These are phyloP conservation scores for Clepsis dumicolana DNA, from an alignment of 2,888 invertebrate species.

Conservation along the genomic window DNA sequence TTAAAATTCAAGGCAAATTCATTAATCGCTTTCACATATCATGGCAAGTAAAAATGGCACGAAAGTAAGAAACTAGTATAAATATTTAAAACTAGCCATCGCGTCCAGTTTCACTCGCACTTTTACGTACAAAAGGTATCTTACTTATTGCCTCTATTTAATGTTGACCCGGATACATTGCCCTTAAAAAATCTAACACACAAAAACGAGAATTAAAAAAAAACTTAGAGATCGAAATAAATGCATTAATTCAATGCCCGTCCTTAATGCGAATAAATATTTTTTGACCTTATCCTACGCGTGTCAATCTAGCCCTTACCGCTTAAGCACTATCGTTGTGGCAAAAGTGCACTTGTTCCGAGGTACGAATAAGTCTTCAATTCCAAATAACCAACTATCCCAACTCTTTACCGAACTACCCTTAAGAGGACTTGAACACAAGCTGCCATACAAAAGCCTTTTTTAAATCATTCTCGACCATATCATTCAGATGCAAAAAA, in stretches of 20 bases:
- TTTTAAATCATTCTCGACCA: background rate
- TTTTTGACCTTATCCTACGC: conserved; percentile 20
- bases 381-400: conserved; percentile 19
- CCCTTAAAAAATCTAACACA: background rate
- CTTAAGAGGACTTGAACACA: background rate
- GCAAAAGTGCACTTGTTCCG: conserved; percentile 58
- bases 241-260: conserved; percentile 38
- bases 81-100: background rate
- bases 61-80: conserved; percentile 6
- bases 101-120: background rate
- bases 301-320: conserved; percentile 43
- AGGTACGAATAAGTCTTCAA: conserved; percentile 24
- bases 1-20: background rate
- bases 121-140: background rate
- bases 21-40: background rate
- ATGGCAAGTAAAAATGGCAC: conserved; percentile 41
- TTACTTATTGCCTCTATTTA: background rate
- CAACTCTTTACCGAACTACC: conserved; percentile 3
- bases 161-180: background rate
- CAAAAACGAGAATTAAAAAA: conserved; percentile 1
- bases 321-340: conserved; percentile 59
- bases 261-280: conserved; percentile 19
- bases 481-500: background rate
- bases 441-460: background rate
- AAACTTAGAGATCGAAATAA: conserved; percentile 44